phyloP scores from a whole-genome alignment of 2,797 vertebrate species.

The Melanogrammus aeglefinus region DNA sequence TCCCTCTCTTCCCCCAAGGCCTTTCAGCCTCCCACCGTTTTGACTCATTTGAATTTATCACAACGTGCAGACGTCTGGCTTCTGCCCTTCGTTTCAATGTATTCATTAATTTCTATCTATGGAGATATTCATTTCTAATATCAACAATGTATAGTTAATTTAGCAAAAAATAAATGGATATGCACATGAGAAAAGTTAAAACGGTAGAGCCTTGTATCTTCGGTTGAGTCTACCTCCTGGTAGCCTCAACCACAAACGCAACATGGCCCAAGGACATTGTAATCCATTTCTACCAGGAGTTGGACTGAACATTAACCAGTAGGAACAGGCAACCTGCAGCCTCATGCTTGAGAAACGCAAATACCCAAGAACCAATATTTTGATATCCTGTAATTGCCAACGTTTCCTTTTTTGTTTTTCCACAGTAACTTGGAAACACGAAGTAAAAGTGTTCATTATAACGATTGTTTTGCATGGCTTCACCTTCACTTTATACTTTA shows the following conservation, averaged over 20 bases:
- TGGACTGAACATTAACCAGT: not conserved
- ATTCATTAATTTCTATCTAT: too few species aligned
- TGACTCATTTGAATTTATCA: not conserved
- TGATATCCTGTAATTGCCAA: not conserved
- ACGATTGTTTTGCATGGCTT: not conserved
- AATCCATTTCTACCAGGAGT: too few species aligned
- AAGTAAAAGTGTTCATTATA: not conserved
- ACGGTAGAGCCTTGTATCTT: not conserved
- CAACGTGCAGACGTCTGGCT: not conserved
- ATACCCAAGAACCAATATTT: not conserved
- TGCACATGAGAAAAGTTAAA: not conserved
- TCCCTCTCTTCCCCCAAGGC: conserved; percentile 27
- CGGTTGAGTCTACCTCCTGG: not conserved
- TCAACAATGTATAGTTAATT: not conserved
- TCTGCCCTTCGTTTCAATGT: not conserved
- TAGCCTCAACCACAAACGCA: too few species aligned
- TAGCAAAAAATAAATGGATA: not conserved
- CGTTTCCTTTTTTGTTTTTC: not conserved
- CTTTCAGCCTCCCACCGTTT: not conserved
- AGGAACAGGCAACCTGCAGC: not conserved
- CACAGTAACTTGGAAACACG: not conserved
- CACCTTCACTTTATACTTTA: not conserved
- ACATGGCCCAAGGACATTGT: too few species aligned
- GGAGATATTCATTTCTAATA: not conserved
- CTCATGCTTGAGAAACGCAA: not conserved